These are phyloP conservation scores for Lucifuga dentata DNA, from an alignment of 2,113 vertebrate genomes.

Conservation along the genomic window DNA sequence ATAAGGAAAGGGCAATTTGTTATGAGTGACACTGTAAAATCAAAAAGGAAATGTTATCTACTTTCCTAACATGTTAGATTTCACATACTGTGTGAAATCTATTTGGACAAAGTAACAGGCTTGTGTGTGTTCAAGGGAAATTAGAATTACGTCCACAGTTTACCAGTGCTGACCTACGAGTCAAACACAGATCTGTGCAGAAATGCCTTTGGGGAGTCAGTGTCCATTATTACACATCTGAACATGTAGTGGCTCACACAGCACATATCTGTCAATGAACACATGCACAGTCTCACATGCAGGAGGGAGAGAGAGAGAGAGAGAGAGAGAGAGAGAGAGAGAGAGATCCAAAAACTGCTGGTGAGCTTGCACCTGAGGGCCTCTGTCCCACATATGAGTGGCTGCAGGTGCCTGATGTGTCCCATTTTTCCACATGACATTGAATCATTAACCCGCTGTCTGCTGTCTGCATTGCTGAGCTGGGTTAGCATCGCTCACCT, in stretches of 20 bases:
- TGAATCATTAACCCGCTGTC: slow-evolving; percentile 47
- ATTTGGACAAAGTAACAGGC: too few species aligned
- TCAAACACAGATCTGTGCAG: slow-evolving; percentile 5
- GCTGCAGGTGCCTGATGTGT: slow-evolving; percentile 25
- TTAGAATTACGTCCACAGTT: too few species aligned
- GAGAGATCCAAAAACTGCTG: slow-evolving; percentile 15
- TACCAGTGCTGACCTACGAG: background rate
- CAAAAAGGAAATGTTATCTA: background rate
- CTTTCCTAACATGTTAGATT: background rate
- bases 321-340: slow-evolving; percentile 3
- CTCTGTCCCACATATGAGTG: slow-evolving; percentile 62
- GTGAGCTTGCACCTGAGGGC: slow-evolving; percentile 44
- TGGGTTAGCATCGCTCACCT: slow-evolving; percentile 35
- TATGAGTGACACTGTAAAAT: background rate
- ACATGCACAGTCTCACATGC: slow-evolving; percentile 2
- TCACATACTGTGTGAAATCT: too few species aligned
- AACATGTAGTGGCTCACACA: slow-evolving; percentile 26
- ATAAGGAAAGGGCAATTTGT: background rate
- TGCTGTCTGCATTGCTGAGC: slow-evolving; percentile 13
- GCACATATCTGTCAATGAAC: background rate
- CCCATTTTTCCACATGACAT: slow-evolving; percentile 49
- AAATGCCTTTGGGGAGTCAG: background rate
- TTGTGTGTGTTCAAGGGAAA: too few species aligned
- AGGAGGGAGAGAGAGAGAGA: background rate
- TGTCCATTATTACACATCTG: slow-evolving; percentile 4